Conservation (phyloP, 2,888 invertebrate species). For the Amitus sp. region DNA sequence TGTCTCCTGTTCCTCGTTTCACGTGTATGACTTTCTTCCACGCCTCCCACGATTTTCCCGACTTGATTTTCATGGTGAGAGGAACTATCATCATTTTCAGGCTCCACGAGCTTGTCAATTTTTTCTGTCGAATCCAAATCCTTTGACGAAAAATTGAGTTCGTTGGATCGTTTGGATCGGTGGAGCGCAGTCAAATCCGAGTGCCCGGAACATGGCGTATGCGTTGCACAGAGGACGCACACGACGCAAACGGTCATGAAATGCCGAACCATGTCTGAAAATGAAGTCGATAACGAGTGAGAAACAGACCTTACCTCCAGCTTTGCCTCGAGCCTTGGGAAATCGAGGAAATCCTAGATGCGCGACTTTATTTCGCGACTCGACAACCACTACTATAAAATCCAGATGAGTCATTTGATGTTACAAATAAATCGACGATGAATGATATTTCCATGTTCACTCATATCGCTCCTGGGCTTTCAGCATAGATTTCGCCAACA, state of each 20-base stretch:
- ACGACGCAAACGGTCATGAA: constrained; percentile 86
- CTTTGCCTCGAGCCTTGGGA: not conserved
- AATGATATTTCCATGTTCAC: not conserved
- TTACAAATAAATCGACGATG: not conserved
- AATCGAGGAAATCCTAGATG: not conserved
- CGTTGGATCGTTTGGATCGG: too few relatives aligned
- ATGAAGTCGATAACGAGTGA: too few relatives aligned
- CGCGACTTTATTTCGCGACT: not conserved
- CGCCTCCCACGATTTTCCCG: not conserved
- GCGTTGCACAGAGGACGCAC: constrained; percentile 82
- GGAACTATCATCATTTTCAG: constrained; percentile 3
- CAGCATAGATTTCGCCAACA: too few relatives aligned
- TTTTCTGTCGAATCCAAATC: not conserved
- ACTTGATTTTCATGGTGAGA: constrained; percentile 4
- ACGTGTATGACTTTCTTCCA: constrained; percentile 1
- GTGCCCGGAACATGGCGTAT: constrained; percentile 80
- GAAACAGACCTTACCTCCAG: not conserved
- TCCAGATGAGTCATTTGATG: too few relatives aligned
- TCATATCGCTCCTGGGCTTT: not conserved
- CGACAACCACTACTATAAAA: too few relatives aligned
- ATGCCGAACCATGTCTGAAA: constrained; percentile 68
- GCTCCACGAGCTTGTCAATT: constrained; percentile 46
- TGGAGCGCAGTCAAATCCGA: constrained; percentile 61
- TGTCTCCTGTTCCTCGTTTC: constrained; percentile 45
- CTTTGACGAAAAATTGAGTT: constrained; percentile 22